phyloP scores from a whole-genome alignment of 2,113 vertebrate species.

The Rhabdomys dilectus region DNA sequence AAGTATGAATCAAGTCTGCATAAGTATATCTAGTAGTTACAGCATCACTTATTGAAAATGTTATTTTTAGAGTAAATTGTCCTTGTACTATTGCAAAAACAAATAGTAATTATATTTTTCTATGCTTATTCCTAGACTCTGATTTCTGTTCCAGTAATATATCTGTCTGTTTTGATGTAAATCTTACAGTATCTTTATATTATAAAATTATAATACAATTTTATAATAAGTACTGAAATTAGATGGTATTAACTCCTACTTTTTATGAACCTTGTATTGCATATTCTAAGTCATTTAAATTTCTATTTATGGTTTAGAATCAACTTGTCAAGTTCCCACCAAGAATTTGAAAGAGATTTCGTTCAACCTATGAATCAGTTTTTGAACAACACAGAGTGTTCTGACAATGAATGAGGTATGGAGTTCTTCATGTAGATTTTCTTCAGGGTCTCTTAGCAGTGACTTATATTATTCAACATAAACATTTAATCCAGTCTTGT shows the following conservation, averaged over 20 bases:
- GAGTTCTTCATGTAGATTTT: slow-evolving; percentile 36
- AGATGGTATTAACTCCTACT: not conserved
- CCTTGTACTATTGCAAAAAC: not conserved
- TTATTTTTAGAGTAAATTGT: not conserved
- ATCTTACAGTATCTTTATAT: not conserved
- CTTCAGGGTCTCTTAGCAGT: not conserved
- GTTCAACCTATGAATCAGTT: not conserved
- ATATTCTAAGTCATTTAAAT: slow-evolving; percentile 12
- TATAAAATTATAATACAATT: not conserved
- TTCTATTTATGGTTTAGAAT: slow-evolving; percentile 50
- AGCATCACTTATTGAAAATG: slow-evolving; percentile 19
- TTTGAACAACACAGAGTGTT: not conserved
- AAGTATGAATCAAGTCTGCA: slow-evolving; percentile 4
- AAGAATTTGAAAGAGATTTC: slow-evolving; percentile 15
- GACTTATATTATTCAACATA: too few species aligned
- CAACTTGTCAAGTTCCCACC: not conserved
- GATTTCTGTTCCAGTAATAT: not conserved
- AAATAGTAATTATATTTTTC: slow-evolving; percentile 24
- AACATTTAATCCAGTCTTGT: too few species aligned
- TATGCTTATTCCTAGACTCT: not conserved
- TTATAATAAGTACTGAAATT: slow-evolving; percentile 3
- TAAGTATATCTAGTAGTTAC: slow-evolving; percentile 9
- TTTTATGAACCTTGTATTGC: slow-evolving; percentile 18
- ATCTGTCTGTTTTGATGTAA: not conserved
- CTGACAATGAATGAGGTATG: not conserved